Evolutionary conservation across 2,888 invertebrate genomes (phyloP).

Genomic region (Heteromyza rotundicornis): DNA sequence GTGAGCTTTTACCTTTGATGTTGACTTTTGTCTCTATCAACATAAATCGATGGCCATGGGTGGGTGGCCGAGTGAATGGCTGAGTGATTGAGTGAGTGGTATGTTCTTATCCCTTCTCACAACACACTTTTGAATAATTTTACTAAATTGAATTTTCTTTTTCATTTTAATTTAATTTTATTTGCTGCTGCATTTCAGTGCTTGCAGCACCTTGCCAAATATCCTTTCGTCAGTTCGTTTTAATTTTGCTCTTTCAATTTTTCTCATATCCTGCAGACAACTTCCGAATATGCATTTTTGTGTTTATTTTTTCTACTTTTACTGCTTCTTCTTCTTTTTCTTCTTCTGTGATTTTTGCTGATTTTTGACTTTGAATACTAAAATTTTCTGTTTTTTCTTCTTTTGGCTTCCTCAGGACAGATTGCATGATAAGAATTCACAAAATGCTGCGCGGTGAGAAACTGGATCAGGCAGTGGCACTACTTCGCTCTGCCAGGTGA

Average conservation of each 20-base stretch:
- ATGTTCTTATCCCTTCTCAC: no score
- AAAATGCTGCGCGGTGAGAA: conserved; percentile 74
- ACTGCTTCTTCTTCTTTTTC: conserved; percentile 2
- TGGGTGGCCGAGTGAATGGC: no score
- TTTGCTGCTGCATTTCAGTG: conserved; percentile 12
- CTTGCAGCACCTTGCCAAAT: background rate
- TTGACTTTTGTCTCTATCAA: background rate
- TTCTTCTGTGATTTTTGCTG: conserved; percentile 26
- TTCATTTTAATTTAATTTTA: no score
- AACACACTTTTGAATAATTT: conserved; percentile 9
- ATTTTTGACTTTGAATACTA: conserved; percentile 19
- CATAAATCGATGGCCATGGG: no score
- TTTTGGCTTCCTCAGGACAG: no score
- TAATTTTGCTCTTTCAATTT: background rate
- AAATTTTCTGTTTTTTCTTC: conserved; percentile 45
- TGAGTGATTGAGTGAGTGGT: no score
- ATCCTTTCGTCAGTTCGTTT: conserved; percentile 8
- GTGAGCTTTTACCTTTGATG: background rate
- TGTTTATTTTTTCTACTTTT: no score
- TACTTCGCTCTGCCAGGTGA: conserved; percentile 80
- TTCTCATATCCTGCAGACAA: background rate
- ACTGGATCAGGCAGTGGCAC: conserved; percentile 78
- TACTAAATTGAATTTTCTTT: conserved; percentile 26
- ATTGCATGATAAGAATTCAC: conserved; percentile 88
- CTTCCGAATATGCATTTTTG: conserved; percentile 24